Conservation (phyloP, 2,888 invertebrate genomes). For the Patella pellucida region DNA sequence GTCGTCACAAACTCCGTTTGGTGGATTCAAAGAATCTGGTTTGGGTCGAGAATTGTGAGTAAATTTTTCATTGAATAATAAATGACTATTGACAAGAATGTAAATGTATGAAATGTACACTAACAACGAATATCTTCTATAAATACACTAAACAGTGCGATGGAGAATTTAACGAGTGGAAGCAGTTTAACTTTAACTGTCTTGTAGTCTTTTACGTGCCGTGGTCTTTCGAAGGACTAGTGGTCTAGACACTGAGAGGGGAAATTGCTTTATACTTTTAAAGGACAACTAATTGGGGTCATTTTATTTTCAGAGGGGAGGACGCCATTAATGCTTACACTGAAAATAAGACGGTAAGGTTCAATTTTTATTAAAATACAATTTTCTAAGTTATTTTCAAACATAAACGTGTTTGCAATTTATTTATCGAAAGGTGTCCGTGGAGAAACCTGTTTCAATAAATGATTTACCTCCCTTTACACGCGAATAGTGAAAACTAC, state of each 20-base stretch:
- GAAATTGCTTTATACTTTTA: too few species aligned
- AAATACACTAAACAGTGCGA: too few species aligned
- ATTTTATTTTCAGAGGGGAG: constrained; percentile 50
- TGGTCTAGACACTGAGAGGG: too few species aligned
- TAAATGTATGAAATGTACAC: neutral
- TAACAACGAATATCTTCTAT: neutral
- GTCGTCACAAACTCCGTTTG: constrained; percentile 85
- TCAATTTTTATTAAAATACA: neutral
- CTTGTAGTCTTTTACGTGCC: too few species aligned
- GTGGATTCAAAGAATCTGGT: constrained; percentile 89
- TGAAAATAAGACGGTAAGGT: constrained; percentile 59
- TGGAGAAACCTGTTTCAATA: too few species aligned
- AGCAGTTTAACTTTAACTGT: neutral
- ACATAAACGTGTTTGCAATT: neutral
- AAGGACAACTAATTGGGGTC: neutral
- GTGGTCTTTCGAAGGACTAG: too few species aligned
- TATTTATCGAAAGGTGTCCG: too few species aligned
- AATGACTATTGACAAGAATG: neutral
- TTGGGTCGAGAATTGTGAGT: constrained; percentile 81
- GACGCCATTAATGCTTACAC: constrained; percentile 58
- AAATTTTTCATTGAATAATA: neutral
- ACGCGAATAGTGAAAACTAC: too few species aligned
- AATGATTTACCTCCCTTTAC: too few species aligned
- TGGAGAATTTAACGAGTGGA: neutral
- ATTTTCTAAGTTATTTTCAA: too few species aligned